A percentile compares a stretch with the other conserved stretches of the same genome.
These are phyloP conservation scores for Pitta sordida DNA, from an alignment of 2,113 vertebrate species.

Conservation along the genomic window DNA sequence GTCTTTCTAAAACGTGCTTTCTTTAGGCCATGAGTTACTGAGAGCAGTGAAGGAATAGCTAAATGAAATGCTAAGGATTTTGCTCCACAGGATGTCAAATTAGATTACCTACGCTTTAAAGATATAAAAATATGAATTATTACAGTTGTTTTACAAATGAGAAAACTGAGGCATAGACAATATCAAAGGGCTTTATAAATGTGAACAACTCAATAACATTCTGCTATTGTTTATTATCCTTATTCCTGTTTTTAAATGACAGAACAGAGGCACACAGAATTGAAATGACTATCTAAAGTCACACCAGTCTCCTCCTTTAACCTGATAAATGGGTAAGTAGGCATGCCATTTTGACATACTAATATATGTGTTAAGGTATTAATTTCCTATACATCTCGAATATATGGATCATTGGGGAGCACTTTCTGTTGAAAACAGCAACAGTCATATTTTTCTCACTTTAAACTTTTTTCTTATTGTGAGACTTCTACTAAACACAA, in stretches of 20 bases:
- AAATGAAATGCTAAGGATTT: constrained; percentile 43
- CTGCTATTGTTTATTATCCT: constrained; percentile 62
- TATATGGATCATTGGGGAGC: constrained; percentile 54
- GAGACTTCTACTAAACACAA: background rate
- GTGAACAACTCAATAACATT: constrained; percentile 59
- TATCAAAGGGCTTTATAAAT: constrained; percentile 57
- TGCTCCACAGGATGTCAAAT: constrained; percentile 44
- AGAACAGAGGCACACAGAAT: constrained; percentile 48
- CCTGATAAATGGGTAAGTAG: constrained; percentile 56
- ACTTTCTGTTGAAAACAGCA: constrained; percentile 60
- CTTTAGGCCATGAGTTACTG: background rate
- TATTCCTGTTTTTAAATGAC: constrained; percentile 56
- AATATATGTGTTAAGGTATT: constrained; percentile 59
- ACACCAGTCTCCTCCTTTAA: constrained; percentile 63
- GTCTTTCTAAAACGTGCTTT: constrained; percentile 1
- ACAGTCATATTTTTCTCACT: constrained; percentile 48
- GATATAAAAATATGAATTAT: constrained; percentile 62
- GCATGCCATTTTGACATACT: constrained; percentile 51
- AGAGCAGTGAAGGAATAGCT: background rate
- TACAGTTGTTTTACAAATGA: constrained; percentile 61
- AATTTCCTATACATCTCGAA: constrained; percentile 51
- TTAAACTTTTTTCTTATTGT: constrained; percentile 34
- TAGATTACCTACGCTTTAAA: constrained; percentile 57
- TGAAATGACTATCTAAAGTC: constrained; percentile 61
- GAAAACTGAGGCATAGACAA: constrained; percentile 58